Evolutionary conservation across 2,888 invertebrate species (phyloP), one percentile per base, ranked within the genome.

Genomic region (Drosophila atripex): DNA sequence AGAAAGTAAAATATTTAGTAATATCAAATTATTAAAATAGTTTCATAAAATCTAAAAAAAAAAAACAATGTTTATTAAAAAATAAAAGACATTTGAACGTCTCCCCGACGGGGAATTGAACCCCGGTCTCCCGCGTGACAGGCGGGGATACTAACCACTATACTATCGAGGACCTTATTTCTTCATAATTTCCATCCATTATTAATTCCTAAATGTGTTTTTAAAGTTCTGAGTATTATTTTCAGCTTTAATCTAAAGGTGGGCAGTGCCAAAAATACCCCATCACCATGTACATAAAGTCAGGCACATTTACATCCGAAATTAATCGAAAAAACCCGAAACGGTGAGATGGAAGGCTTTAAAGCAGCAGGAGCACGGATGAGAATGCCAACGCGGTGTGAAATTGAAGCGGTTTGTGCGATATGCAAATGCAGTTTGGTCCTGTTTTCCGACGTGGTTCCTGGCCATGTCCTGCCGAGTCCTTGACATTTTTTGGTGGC

Each of bases 401-500:
- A 84, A 80, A 85, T 78, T 80, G 71, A 55, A 86, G 68, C 75
- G 83, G 71, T 72, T 66, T 54, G 63, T 71, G 57, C 71, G 78
- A 82, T 83, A 86, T 83, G 77, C 80, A 86, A 88, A 85, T 77
- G 75, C 60, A 50, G 49, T 59, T 45, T 49, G 70, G 47, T 30
- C 43, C 60, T 57, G 45, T 59, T 68, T 70, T 45, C 43, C 60
- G 45, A 47, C 50, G 51, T 69, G 51, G 69, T 53, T 53, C 39
- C 71, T 43, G 59, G 41, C 47, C 21, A 64, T 51, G 73, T 65
- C 56, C 73, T 65, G 73, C 46, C 55, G 65, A 75, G 71, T 55
- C 77, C 88, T 83, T 87, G 82, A 82, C 87, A 82, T 86, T 86
- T 86, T 86, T 51, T 51, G 71, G 47, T 51, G 72, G 53, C 70